These are phyloP conservation scores for Pheosia gnoma DNA, from an alignment of 2,888 invertebrate genomes.

Conservation along the genomic window DNA sequence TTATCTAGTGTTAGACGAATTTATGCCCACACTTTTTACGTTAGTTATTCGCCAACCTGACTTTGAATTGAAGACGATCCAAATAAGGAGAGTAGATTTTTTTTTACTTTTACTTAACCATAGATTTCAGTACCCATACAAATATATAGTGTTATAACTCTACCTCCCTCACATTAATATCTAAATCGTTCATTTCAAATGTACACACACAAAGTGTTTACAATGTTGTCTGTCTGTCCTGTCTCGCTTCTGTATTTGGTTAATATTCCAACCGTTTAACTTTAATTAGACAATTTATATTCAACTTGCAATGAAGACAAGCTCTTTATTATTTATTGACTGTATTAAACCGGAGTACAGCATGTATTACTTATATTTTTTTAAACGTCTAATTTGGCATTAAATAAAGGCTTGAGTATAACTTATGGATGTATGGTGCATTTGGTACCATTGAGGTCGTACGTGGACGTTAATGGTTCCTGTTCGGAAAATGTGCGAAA, in stretches of 20 bases:
- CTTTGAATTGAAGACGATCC: too few relatives aligned
- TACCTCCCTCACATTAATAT: conserved; percentile 24
- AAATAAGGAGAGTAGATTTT: too few relatives aligned
- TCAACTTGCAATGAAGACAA: conserved; percentile 76
- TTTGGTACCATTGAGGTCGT: not conserved
- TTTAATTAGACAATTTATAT: conserved; percentile 79
- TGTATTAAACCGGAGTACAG: conserved; percentile 56
- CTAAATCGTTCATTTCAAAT: conserved; percentile 32
- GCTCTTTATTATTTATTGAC: conserved; percentile 72
- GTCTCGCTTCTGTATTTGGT: conserved; percentile 56
- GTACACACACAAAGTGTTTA: conserved; percentile 30
- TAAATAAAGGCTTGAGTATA: conserved; percentile 22
- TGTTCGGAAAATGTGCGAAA: not conserved
- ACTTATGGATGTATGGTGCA: conserved; percentile 12
- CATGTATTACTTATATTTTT: conserved; percentile 41
- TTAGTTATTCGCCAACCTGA: too few relatives aligned
- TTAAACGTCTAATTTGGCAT: conserved; percentile 33
- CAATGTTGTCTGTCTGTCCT: conserved; percentile 45
- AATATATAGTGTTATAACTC: conserved; percentile 7
- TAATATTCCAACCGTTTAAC: conserved; percentile 69
- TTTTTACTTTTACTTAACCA: too few relatives aligned
- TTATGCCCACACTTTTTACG: too few relatives aligned
- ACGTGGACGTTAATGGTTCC: not conserved
- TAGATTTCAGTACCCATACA: too few relatives aligned
- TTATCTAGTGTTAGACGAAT: too few relatives aligned